Conservation (phyloP, 2,113 vertebrate genomes). For the Ceyx cyanopectus region DNA sequence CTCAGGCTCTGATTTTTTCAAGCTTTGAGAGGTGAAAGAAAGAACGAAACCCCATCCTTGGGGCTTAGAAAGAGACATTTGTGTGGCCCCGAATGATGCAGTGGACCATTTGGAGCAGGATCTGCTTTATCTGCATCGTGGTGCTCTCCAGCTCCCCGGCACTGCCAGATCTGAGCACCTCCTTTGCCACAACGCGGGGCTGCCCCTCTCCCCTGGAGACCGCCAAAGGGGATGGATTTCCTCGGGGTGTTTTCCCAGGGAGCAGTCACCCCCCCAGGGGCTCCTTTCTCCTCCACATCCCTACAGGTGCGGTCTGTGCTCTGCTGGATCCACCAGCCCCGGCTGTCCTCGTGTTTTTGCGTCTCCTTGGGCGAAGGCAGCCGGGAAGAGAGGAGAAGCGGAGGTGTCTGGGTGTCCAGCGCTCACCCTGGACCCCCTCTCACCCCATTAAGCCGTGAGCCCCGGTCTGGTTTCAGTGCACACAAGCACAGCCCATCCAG, state of each 20-base stretch:
- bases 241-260: neutral
- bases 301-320: neutral
- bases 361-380: neutral
- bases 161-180: neutral
- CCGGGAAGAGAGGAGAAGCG: neutral
- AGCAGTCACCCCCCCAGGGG: neutral
- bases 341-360: neutral
- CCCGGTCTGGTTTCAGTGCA: accelerated
- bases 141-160: accelerated
- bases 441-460: accelerated
- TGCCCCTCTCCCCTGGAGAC: neutral
- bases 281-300: neutral
- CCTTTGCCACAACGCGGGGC: neutral
- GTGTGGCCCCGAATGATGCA: accelerated
- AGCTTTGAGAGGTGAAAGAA: neutral
- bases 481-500: accelerated
- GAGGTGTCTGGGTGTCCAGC: neutral
- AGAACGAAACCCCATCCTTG: neutral
- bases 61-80: neutral
- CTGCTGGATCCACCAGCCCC: neutral
- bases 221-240: neutral
- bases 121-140: accelerated
- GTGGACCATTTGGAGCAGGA: neutral
- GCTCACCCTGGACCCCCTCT: neutral
- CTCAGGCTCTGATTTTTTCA: neutral